Base-by-base conservation (phyloP, 2,888 invertebrate species). In the Phytoseiulus persimilis region DNA sequence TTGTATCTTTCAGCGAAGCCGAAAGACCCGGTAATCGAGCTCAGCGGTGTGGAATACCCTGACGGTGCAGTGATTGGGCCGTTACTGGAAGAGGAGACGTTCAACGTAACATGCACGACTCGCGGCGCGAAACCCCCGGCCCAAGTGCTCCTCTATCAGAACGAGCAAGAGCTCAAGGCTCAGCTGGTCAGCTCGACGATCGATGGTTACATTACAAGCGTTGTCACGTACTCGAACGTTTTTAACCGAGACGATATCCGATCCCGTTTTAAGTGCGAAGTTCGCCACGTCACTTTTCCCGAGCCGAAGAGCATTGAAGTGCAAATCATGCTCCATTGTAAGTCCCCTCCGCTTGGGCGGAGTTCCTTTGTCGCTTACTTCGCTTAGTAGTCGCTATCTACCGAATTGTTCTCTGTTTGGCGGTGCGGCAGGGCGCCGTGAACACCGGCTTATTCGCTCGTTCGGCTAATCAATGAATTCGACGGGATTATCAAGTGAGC, bases 91-190 rank as follows among this genome's bases (percentile, higher is more conserved):
- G 91, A 91, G 31, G 91, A 91, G 31, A 83, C 90, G 11, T 83
- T 91, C 23, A 90, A 90, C 32, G 89, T 91, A 33, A 90, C 91
- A 31, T 91, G 91, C 33, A 90, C 90, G 90, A 91, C 91, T 0
- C 90, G 90, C 46, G 91, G 91, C 65, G 91, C 91, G 9, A 91
- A 91, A 83, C 91, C 91, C 0, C 89, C 90, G n/a, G 91, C 91
- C 14, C 89, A 90, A 89, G 90, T 91, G 31, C 90, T 90, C 31
- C 91, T 91, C 91, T 90, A 90, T 32, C 90, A 91, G n/a, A 89
- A 90, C 39, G 91, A 91, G 33, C 83, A 87, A n/a, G 87, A 39
- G 32, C 87, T 87, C 45, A 87, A n/a, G 31, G 45, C 87, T 31
- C 39, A 33, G 28, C 33, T 87, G 87, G 87, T 39, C n/a, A 87